Conservation (phyloP, 2,888 invertebrate species). For the Chymomyza fuscimana region DNA sequence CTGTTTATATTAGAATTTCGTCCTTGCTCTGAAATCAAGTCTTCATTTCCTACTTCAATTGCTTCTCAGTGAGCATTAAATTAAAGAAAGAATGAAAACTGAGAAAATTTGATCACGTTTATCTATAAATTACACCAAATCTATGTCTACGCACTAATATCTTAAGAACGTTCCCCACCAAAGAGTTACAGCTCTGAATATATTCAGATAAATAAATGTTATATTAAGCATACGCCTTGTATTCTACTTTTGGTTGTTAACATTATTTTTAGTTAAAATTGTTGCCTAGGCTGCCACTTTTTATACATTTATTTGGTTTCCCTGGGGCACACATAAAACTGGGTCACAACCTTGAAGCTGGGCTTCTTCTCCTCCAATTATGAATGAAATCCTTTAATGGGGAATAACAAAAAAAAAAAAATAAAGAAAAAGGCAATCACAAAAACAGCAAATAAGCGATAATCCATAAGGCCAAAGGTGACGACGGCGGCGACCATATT, state of each 20-base stretch:
- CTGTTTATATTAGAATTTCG: too few species aligned
- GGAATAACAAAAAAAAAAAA: conserved; percentile 8
- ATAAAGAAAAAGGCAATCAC: conserved; percentile 19
- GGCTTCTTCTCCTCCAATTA: conserved; percentile 57
- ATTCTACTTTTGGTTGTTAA: neutral
- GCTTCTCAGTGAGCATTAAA: too few species aligned
- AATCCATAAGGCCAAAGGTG: neutral
- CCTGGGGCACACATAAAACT: conserved; percentile 44
- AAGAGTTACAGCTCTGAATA: too few species aligned
- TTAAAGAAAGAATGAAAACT: too few species aligned
- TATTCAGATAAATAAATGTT: too few species aligned
- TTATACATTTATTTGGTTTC: conserved; percentile 36
- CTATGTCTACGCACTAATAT: too few species aligned
- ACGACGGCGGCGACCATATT: neutral
- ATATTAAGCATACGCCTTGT: neutral
- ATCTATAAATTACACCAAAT: too few species aligned
- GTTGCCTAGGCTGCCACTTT: neutral
- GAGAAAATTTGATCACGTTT: too few species aligned
- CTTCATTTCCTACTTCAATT: too few species aligned
- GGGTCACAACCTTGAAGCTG: conserved; percentile 40
- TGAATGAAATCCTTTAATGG: conserved; percentile 62
- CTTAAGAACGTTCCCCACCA: too few species aligned
- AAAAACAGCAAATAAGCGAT: neutral
- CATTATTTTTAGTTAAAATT: neutral
- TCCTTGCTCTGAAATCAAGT: too few species aligned